These are phyloP conservation scores for Antheraea pernyi DNA, from an alignment of 1,140 invertebrate species.

Conservation along the genomic window DNA sequence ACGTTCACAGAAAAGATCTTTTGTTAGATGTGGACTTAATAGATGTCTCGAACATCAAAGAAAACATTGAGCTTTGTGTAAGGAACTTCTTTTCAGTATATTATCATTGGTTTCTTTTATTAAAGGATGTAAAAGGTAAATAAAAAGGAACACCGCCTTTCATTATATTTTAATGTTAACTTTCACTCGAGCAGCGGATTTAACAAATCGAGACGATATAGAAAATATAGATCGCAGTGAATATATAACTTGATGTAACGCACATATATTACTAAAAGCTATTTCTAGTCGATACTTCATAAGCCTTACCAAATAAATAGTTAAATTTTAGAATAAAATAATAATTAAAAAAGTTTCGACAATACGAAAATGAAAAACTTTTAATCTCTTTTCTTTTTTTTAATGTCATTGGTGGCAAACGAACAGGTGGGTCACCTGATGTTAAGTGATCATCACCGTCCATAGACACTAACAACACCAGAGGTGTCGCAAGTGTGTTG, in stretches of 20 bases:
- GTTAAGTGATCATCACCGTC: too few species aligned
- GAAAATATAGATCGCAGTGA: not conserved
- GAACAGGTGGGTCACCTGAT: too few species aligned
- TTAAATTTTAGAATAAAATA: too few species aligned
- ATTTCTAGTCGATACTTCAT: too few species aligned
- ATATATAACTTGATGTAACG: not conserved
- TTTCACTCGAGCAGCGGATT: not conserved
- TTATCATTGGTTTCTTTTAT: slow-evolving; percentile 38
- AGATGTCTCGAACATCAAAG: slow-evolving; percentile 42
- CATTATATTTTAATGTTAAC: slow-evolving; percentile 18
- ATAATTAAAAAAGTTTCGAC: too few species aligned
- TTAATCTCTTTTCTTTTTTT: too few species aligned
- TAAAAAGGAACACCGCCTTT: slow-evolving; percentile 18
- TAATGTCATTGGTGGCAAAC: too few species aligned
- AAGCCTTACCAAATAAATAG: too few species aligned
- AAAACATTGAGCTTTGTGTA: slow-evolving; percentile 31
- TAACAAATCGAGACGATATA: slow-evolving; percentile 9
- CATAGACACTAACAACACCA: too few species aligned
- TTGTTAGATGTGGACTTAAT: slow-evolving; percentile 39
- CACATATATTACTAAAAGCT: too few species aligned
- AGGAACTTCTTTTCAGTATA: slow-evolving; percentile 27
- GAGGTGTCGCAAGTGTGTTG: too few species aligned
- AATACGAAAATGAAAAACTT: too few species aligned
- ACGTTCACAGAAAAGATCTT: slow-evolving; percentile 36
- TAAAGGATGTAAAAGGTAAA: slow-evolving; percentile 28